These are phyloP conservation scores for Echiichthys vipera DNA, from an alignment of 2,797 vertebrate genomes.

Conservation along the genomic window DNA sequence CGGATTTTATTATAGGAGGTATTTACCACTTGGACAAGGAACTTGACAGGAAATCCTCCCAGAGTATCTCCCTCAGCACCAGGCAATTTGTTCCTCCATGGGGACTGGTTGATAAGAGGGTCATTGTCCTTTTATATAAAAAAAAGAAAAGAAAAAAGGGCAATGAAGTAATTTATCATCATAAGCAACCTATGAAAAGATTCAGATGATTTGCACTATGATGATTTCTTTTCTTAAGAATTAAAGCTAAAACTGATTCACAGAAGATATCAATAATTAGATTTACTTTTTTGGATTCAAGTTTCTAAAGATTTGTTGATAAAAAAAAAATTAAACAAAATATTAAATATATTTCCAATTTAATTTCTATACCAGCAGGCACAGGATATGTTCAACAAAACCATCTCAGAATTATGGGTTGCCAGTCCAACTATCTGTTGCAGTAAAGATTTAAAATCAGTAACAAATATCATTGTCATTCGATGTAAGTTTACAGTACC, in stretches of 20 bases:
- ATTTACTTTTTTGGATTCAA: background rate
- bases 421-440: background rate
- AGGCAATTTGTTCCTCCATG: conserved; percentile 94
- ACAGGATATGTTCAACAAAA: background rate
- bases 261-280: background rate
- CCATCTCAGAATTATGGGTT: background rate
- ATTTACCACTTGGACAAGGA: conserved; percentile 98
- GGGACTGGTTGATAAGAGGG: conserved; percentile 93
- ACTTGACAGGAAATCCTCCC: conserved; percentile 98
- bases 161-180: background rate
- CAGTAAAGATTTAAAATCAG: background rate
- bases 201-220: background rate
- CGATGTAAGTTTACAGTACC: conserved; percentile 74
- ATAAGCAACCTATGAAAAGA: background rate
- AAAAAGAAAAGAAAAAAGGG: conserved; percentile 31
- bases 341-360: no score
- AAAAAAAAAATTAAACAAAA: no score
- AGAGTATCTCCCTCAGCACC: conserved; percentile 93
- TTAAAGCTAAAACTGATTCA: background rate
- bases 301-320: background rate
- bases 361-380: no score
- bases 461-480: background rate
- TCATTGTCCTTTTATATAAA: conserved; percentile 89
- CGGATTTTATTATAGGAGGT: conserved; percentile 15
- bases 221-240: background rate